Conservation (phyloP, 2,888 invertebrate species). For the Caenorhabditis imperialis region DNA sequence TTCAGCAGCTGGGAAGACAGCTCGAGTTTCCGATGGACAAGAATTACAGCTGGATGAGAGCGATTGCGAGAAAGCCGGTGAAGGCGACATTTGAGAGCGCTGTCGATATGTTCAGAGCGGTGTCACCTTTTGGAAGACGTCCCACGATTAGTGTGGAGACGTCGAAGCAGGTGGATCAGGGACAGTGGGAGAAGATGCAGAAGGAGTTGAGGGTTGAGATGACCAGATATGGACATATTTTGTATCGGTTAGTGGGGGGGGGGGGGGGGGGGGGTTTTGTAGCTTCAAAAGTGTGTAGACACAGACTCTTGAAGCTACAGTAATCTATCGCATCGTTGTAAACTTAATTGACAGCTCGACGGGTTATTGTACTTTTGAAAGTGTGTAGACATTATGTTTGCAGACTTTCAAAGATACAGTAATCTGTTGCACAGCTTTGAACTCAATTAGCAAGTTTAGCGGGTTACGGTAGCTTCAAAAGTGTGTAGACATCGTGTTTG, state of each 20-base stretch:
- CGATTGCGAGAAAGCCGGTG: slow-evolving; percentile 2
- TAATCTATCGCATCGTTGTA: too few species aligned
- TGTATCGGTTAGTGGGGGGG: slow-evolving; percentile 36
- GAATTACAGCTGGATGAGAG: slow-evolving; percentile 33
- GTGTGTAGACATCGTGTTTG: too few species aligned
- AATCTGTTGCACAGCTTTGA: too few species aligned
- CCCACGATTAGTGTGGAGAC: neutral
- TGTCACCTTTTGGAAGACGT: slow-evolving; percentile 52
- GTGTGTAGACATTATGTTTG: too few species aligned
- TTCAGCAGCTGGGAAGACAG: slow-evolving; percentile 30
- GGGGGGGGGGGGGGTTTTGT: too few species aligned
- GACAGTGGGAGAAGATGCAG: neutral
- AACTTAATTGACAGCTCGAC: too few species aligned
- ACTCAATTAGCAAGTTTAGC: too few species aligned
- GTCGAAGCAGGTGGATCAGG: neutral
- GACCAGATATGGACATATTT: slow-evolving; percentile 22
- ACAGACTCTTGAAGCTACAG: too few species aligned
- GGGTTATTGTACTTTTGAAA: too few species aligned
- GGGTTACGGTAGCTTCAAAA: too few species aligned
- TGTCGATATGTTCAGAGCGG: slow-evolving; percentile 32
- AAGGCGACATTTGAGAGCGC: slow-evolving; percentile 12
- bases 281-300: too few species aligned
- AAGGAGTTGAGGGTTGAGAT: slow-evolving; percentile 22
- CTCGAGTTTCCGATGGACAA: slow-evolving; percentile 21
- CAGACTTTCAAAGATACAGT: too few species aligned